phyloP scores from a whole-genome alignment of 2,113 vertebrate genomes.

The Sorex fumeus region DNA sequence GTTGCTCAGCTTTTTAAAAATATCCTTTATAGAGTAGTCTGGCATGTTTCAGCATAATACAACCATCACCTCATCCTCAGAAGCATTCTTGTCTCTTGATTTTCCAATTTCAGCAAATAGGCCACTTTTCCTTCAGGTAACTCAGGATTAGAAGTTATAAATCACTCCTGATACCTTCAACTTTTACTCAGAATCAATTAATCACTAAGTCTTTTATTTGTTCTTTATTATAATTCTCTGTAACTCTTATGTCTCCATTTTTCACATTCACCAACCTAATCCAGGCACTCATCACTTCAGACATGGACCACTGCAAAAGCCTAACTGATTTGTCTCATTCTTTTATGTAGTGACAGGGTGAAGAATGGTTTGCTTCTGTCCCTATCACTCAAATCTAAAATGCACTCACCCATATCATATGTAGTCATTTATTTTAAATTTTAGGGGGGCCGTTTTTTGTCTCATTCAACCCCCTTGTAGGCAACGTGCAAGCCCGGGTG shows the following conservation, averaged over 20 bases:
- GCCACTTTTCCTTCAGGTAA: not conserved
- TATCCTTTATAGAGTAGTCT: not conserved
- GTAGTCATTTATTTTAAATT: slow-evolving; percentile 41
- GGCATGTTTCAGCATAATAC: slow-evolving; percentile 53
- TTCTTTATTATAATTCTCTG: slow-evolving; percentile 40
- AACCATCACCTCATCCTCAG: not conserved
- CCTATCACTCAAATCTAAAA: slow-evolving; percentile 8
- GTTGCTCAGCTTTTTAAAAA: not conserved
- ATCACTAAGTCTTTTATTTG: not conserved
- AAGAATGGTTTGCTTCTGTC: slow-evolving; percentile 58
- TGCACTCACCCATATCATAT: slow-evolving; percentile 9
- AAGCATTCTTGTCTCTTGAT: not conserved
- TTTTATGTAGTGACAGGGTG: slow-evolving; percentile 36
- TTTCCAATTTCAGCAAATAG: not conserved
- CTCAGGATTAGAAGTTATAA: not conserved
- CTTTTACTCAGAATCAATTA: not conserved
- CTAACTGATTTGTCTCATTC: slow-evolving; percentile 25
- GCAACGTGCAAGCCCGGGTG: slow-evolving; percentile 13
- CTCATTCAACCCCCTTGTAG: not conserved
- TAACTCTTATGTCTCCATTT: slow-evolving; percentile 35
- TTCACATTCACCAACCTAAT: not conserved
- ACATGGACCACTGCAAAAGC: slow-evolving; percentile 38
- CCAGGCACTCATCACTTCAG: slow-evolving; percentile 32
- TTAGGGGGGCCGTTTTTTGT: not conserved
- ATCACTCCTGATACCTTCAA: slow-evolving; percentile 38